phyloP scores from a whole-genome alignment of 2,888 invertebrate genomes.

The Junonia oenone region DNA sequence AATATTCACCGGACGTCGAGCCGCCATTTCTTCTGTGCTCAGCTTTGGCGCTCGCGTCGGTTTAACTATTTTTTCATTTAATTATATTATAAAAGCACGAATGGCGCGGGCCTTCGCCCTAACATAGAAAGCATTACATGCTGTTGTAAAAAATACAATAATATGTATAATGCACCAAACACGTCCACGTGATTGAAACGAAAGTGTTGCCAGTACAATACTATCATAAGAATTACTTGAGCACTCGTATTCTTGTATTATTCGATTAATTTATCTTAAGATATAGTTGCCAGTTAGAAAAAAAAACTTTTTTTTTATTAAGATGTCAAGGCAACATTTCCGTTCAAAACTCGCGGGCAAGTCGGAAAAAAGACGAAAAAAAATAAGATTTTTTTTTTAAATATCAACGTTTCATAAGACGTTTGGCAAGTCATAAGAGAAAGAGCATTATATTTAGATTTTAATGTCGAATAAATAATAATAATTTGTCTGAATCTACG shows the following conservation, averaged over 20 bases:
- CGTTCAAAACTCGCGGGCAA: conserved; percentile 29
- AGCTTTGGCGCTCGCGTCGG: conserved; percentile 18
- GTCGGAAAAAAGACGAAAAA: conserved; percentile 21
- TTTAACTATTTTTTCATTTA: conserved; percentile 14
- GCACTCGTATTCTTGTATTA: conserved; percentile 5
- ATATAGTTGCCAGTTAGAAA: background rate
- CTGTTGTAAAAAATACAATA: conserved; percentile 40
- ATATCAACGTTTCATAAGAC: conserved; percentile 42
- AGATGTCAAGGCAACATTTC: conserved; percentile 16
- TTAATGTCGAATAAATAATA: conserved; percentile 32
- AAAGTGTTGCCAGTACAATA: conserved; percentile 19
- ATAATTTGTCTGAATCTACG: conserved; percentile 18
- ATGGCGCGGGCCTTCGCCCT: conserved; percentile 51
- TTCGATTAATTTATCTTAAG: background rate
- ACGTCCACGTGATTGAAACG: conserved; percentile 25
- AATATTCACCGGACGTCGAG: conserved; percentile 24
- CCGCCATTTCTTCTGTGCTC: conserved; percentile 9
- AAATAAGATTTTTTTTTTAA: conserved; percentile 16
- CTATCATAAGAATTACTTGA: conserved; percentile 5
- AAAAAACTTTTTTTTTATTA: background rate
- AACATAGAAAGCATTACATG: conserved; percentile 65
- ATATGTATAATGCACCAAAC: conserved; percentile 44
- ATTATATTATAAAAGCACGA: conserved; percentile 51
- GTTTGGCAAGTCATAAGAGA: conserved; percentile 52
- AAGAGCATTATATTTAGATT: conserved; percentile 21